Evolutionary conservation across 2,888 invertebrate genomes (phyloP).

Genomic region (Cyclophora punctaria): DNA sequence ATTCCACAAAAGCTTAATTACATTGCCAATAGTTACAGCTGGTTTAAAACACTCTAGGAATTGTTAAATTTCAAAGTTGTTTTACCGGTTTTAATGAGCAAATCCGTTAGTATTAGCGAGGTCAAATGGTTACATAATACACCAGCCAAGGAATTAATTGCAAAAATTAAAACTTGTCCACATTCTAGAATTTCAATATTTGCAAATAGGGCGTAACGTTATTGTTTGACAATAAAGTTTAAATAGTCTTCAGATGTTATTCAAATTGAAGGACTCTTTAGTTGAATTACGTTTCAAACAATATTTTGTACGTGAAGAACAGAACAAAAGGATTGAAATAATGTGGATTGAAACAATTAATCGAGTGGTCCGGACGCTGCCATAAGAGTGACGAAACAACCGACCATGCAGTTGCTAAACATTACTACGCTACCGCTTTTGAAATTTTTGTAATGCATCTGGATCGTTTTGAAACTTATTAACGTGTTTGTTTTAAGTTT

Average conservation of each 20-base stretch:
- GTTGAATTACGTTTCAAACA: constrained; percentile 11
- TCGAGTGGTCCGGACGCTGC: constrained; percentile 71
- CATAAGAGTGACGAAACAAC: constrained; percentile 62
- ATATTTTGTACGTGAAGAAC: constrained; percentile 6
- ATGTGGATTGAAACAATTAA: constrained; percentile 65
- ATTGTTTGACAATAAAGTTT: constrained; percentile 11
- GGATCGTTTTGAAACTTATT: constrained; percentile 74
- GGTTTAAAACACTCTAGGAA: constrained; percentile 5
- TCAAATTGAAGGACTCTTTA: constrained; percentile 19
- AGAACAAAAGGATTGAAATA: constrained; percentile 60
- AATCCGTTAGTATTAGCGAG: constrained; percentile 44
- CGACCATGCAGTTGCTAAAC: constrained; percentile 63
- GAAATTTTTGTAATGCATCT: constrained; percentile 67
- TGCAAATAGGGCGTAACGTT: constrained; percentile 7
- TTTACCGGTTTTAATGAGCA: constrained; percentile 13
- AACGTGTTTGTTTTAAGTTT: constrained; percentile 66
- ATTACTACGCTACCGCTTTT: constrained; percentile 67
- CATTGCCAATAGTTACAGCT: constrained; percentile 2
- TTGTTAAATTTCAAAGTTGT: constrained; percentile 2
- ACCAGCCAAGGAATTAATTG: constrained; percentile 44
- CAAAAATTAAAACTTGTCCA: constrained; percentile 42
- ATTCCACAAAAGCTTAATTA: too few species aligned
- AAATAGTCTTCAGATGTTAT: constrained; percentile 22
- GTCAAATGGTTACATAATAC: constrained; percentile 51
- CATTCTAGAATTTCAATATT: constrained; percentile 25